Base-by-base conservation (phyloP, 2,797 vertebrate species). In the Periophthalmus magnuspinnatus region DNA sequence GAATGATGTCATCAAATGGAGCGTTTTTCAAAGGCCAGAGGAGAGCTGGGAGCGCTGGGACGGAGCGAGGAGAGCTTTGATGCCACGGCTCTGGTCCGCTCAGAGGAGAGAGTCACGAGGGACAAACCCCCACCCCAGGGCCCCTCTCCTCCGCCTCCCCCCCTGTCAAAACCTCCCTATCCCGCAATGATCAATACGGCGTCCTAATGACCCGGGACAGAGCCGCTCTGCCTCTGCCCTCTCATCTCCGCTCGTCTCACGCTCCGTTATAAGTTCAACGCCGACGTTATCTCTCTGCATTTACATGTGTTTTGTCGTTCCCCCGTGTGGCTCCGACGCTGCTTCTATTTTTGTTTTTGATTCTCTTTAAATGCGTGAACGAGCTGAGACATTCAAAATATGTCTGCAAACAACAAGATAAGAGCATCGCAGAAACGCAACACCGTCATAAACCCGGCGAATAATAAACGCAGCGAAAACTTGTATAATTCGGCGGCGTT, bases 181-280 rank as follows among this genome's bases (percentile, higher is more conserved):
- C 32, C 78, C 76, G 81, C 73, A 86, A 79, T 90, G 90, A 93
- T 93, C 92, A 93, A 93, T 93, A 92, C 78, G 11, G 68, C 70
- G 72, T 84, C 84, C 90, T 93, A 92, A 94, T 93, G 89, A 92
- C 84, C 56, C 66, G 85, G 84, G 89, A 93, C 89, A 90, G 86
- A 66, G 70, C 70, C 8, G 78, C 66, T 82, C 75, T 74, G 82
- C 81, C 80, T 75, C 67, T 67, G 61, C 81, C 81, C 83, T 79
- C 81, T 85, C 80, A 84, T 85, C 80, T 81, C 74, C 73, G 72
- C 82, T 78, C 72, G 68, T 78, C 14, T 32, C 16, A 66, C 75
- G 48, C 8, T 70, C 34, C 77, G 82, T 82, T 70, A 76, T 71
- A 81, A 80, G 77, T 77, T 81, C 73, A 65, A 48, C 34, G 55